Base-by-base conservation (phyloP, 2,888 invertebrate species). In the Glaucopsyche alexis region DNA sequence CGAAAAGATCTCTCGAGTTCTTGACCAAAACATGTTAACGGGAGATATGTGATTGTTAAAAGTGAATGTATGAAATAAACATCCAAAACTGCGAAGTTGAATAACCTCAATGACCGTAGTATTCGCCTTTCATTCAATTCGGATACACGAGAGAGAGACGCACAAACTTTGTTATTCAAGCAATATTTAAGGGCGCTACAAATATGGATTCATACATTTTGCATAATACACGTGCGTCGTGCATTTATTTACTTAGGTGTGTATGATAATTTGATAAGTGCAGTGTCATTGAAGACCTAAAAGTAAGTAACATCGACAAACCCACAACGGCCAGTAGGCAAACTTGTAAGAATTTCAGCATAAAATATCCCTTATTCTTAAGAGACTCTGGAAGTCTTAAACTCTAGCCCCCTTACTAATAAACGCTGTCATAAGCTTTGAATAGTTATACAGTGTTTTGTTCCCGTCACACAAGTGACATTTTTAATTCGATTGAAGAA, bases 71-170 rank as follows among this genome's bases (percentile, higher is more conserved):
- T 66, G 66, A 73, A 75, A 69, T 69, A 69, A 69, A 69, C 66
- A 47, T 80, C 80, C 77, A 80, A 81, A 80, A 84, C 83, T 80
- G 81, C 82, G 83, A 83, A 86, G 91, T 88, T 89, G 85, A 89
- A 87, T 81, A 85, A 90, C 89, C 90, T 86, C 80, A 82, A 80
- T 77, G 76, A 76, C 77, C 81, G 83, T 80, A 81, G 64, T 74
- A 74, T 74, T 78, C 76, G 75, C 80, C 77, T 87, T 86, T 83
- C 82, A 77, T 79, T 87, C 81, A 72, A 77, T 77, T 81, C 74
- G 79, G 80, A 77, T 71, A 72, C 74, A 75, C 75, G 73, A 47
- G 81, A 85, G 83, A 80, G 86, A 82, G 86, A 87, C 84, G 84
- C 80, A 83, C 81, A 88, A 89, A 89, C 88, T 86, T 76, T 71